Evolutionary conservation across 1,140 invertebrate species (phyloP).

Genomic region (Hermetia illucens): DNA sequence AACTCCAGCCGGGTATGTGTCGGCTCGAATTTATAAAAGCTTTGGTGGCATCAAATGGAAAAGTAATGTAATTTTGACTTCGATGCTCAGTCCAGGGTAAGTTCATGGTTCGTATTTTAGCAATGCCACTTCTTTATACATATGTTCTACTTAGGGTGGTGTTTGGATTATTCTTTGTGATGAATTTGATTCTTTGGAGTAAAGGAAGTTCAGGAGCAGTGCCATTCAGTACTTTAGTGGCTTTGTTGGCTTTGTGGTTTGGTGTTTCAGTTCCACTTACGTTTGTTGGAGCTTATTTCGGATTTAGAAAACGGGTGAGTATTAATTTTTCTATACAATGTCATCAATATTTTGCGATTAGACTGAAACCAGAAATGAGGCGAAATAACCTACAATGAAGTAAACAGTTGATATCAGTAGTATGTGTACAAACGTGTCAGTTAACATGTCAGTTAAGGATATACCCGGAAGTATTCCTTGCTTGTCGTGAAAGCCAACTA

Average conservation of each 20-base stretch:
- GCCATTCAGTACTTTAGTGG: constrained; percentile 94
- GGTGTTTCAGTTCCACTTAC: constrained; percentile 95
- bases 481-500: too few relatives aligned
- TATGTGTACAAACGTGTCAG: too few relatives aligned
- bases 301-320: constrained; percentile 88
- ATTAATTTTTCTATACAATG: too few relatives aligned
- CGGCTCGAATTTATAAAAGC: constrained; percentile 93
- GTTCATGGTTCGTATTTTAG: constrained; percentile 12
- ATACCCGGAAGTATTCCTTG: too few relatives aligned
- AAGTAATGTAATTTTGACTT: constrained; percentile 90
- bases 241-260: constrained; percentile 93
- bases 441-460: too few relatives aligned
- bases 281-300: constrained; percentile 96
- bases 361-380: too few relatives aligned
- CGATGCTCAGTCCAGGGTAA: constrained; percentile 89
- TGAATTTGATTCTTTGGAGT: constrained; percentile 92
- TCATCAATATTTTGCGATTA: too few relatives aligned
- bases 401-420: too few relatives aligned
- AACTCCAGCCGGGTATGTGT: constrained; percentile 89
- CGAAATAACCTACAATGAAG: too few relatives aligned
- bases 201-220: constrained; percentile 91
- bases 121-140: constrained; percentile 8
- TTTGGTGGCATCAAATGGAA: constrained; percentile 98
- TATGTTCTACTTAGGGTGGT: constrained; percentile 54
- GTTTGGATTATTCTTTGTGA: constrained; percentile 88